Base-by-base conservation (phyloP, 2,797 vertebrate genomes). In the Chloroceryle inda region DNA sequence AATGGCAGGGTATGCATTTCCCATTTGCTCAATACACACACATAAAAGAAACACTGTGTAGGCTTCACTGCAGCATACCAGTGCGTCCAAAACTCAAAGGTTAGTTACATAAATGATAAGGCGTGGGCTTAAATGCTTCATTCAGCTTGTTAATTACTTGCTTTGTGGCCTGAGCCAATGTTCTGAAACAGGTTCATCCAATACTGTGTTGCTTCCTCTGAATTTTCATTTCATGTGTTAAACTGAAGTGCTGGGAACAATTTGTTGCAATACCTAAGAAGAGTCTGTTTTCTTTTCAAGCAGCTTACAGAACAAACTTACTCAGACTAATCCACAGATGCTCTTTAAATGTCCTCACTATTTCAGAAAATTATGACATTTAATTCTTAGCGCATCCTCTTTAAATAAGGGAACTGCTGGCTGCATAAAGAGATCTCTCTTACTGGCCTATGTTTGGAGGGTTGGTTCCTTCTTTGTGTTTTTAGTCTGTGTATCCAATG, bases 21-120 rank as follows among this genome's bases (percentile, higher is more conserved):
- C 81, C 94, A 72, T 95, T 95, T 96, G 81, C 94, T 96, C 89
- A 92, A 94, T 95, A 96, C 94, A 88, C 78, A 96, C 90, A 89
- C 92, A 96, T 96, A 94, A 96, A 97, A 96, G 96, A 97, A 94
- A 89, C 88, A 97, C 94, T 97, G 88, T 96, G 95, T 96, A 96
- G 88, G 88, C 45, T 87, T 91, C 83, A 73, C 94, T 95, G 94
- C 95, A 96, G 96, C 96, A 97, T 96, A 81, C 80, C 85, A 89
- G 83, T 97, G 86, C 89, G 77, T 96, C 94, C 96, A 97, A 91
- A 96, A 96, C 96, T 93, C 94, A 97, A 97, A 97, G 93, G 93
- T 94, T 95, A 97, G 92, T 94, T 95, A 97, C 86, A 95, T 97
- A 97, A 97, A 96, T 95, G 86, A 94, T 95, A 95, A 97, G 92